Percentiles rank a stretch among this genome's conserved stretches.
Evolutionary conservation across 1,140 invertebrate genomes (phyloP).

Genomic region (Geopemphigus sp.): DNA sequence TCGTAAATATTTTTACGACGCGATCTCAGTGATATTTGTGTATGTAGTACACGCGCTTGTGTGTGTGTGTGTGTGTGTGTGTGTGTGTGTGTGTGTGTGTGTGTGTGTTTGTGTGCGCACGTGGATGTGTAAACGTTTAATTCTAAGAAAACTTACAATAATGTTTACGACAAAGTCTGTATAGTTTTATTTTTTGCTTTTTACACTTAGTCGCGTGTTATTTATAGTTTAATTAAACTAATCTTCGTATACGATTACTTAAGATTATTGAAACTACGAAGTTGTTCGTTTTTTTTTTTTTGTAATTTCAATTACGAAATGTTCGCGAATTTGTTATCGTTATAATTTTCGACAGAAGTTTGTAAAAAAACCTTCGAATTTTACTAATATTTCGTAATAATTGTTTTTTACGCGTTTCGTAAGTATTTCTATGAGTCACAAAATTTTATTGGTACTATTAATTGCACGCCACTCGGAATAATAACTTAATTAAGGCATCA

Average conservation of each 20-base stretch:
- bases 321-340: not conserved
- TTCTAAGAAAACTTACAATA: constrained; percentile 4
- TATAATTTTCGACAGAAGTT: not conserved
- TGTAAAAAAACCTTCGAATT: not conserved
- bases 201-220: not conserved
- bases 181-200: not conserved
- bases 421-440: not conserved
- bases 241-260: not conserved
- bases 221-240: constrained; percentile 8
- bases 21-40: not conserved
- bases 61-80: no score
- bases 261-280: not conserved
- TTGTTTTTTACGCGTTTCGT: not conserved
- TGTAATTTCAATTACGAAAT: not conserved
- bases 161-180: not conserved
- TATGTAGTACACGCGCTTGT: not conserved
- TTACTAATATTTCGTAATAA: not conserved
- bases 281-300: not conserved
- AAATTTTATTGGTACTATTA: not conserved
- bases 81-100: no score
- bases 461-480: no score
- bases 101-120: no score
- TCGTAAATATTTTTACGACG: not conserved
- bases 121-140: not conserved
- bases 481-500: no score